These are phyloP conservation scores for Venusia cambrica DNA, from an alignment of 2,888 invertebrate genomes.

Conservation along the genomic window DNA sequence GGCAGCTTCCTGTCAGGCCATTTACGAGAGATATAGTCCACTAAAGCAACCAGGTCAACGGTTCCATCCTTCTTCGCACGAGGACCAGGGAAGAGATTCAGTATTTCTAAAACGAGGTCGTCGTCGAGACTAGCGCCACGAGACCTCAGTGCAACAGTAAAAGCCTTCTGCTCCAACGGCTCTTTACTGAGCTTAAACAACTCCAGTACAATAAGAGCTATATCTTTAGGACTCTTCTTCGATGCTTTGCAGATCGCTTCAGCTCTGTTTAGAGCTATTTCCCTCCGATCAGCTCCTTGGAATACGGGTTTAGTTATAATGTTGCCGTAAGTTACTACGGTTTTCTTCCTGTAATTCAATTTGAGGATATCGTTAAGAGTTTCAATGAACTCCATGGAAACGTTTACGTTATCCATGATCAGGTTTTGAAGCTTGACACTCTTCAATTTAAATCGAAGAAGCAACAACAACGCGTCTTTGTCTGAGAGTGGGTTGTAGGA, in stretches of 20 bases:
- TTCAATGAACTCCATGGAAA: slow-evolving; percentile 39
- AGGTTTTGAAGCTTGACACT: slow-evolving; percentile 43
- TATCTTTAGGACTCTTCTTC: slow-evolving; percentile 42
- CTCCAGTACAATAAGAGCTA: slow-evolving; percentile 44
- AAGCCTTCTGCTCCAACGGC: slow-evolving; percentile 36
- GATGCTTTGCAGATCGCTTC: slow-evolving; percentile 42
- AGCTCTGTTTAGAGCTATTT: slow-evolving; percentile 46
- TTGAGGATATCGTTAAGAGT: slow-evolving; percentile 31
- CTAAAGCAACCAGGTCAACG: slow-evolving; percentile 39
- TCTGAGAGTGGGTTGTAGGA: slow-evolving; percentile 52
- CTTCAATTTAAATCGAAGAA: slow-evolving; percentile 36
- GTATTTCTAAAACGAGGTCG: slow-evolving; percentile 43
- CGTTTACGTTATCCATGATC: slow-evolving; percentile 48
- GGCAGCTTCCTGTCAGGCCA: slow-evolving; percentile 57
- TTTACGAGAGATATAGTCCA: slow-evolving; percentile 49
- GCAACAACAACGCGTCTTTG: slow-evolving; percentile 41
- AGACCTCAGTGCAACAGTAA: slow-evolving; percentile 28
- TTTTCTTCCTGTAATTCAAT: slow-evolving; percentile 36
- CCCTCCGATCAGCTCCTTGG: slow-evolving; percentile 41
- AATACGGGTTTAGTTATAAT: slow-evolving; percentile 29
- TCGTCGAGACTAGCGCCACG: slow-evolving; percentile 38
- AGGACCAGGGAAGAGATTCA: slow-evolving; percentile 42
- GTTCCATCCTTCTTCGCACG: slow-evolving; percentile 38
- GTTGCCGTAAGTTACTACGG: slow-evolving; percentile 45
- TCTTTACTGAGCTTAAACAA: slow-evolving; percentile 37